Percentiles rank a stretch among this genome's conserved stretches.
Evolutionary conservation across 2,888 invertebrate species (phyloP).

Genomic region (Acanthosoma haemorrhoidale): DNA sequence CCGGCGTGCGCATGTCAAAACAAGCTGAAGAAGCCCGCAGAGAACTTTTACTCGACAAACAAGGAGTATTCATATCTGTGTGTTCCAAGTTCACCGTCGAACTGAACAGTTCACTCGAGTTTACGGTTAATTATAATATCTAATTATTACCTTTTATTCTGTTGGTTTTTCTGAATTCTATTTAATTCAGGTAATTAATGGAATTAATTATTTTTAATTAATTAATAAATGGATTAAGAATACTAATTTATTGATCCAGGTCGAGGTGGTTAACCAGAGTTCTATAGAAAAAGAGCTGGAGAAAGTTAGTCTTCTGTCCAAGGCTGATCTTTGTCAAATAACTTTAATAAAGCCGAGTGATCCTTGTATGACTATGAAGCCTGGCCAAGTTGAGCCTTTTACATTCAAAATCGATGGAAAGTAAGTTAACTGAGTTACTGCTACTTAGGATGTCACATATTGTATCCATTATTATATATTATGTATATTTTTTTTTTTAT

Average conservation of each 20-base stretch:
- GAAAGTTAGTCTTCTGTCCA: neutral
- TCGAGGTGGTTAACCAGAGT: constrained; percentile 19
- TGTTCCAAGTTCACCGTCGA: constrained; percentile 45
- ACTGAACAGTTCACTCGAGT: constrained; percentile 1
- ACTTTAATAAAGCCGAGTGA: neutral
- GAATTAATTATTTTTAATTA: neutral
- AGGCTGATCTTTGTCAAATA: constrained; percentile 13
- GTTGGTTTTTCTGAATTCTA: neutral
- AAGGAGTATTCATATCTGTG: constrained; percentile 53
- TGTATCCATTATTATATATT: neutral
- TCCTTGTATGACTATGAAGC: neutral
- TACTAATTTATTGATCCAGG: neutral
- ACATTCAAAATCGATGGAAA: constrained; percentile 18
- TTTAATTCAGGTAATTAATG: neutral
- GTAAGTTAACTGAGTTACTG: neutral
- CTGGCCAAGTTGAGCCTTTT: neutral
- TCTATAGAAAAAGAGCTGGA: neutral
- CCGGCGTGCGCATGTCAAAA: constrained; percentile 33
- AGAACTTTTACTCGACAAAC: constrained; percentile 47
- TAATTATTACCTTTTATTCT: neutral
- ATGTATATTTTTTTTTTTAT: neutral
- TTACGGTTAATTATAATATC: constrained; percentile 1
- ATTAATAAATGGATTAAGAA: neutral
- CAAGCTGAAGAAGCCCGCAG: constrained; percentile 27
- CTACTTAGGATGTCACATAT: neutral